phyloP scores from a whole-genome alignment of 2,888 invertebrate genomes.

The Argyra leucocephala region DNA sequence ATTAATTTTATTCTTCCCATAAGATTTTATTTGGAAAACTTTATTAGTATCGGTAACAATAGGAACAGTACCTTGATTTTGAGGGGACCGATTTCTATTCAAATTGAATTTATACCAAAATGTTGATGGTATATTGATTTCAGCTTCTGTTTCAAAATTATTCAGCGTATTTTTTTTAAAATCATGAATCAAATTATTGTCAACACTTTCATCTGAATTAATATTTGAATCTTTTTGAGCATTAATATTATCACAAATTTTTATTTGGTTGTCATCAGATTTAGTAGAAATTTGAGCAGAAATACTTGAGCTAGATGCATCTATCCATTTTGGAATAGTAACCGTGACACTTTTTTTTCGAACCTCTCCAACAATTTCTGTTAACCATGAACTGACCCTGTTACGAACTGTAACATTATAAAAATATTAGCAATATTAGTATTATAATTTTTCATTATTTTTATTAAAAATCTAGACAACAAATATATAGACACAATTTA shows the following conservation, averaged over 20 bases:
- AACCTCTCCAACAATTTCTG: conserved; percentile 19
- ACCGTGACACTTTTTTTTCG: conserved; percentile 16
- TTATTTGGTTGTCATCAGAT: too few relatives aligned
- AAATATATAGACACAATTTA: too few relatives aligned
- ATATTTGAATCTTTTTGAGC: not conserved
- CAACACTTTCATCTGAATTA: not conserved
- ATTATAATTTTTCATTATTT: too few relatives aligned
- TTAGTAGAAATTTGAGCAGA: not conserved
- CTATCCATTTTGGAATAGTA: conserved; percentile 21
- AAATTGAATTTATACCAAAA: not conserved
- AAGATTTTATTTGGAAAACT: not conserved
- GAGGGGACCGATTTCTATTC: not conserved
- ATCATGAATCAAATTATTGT: not conserved
- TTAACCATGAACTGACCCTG: conserved; percentile 19
- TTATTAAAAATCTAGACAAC: too few relatives aligned
- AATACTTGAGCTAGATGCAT: conserved; percentile 10
- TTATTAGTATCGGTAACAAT: not conserved
- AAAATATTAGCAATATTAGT: too few relatives aligned
- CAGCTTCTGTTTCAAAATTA: not conserved
- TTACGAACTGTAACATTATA: conserved; percentile 10
- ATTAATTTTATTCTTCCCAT: not conserved
- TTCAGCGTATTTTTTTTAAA: not conserved
- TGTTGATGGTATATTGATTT: not conserved
- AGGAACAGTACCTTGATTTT: not conserved
- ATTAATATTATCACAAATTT: not conserved